phyloP scores from a whole-genome alignment of 1,140 invertebrate genomes.

The Ruditapes philippinarum region DNA sequence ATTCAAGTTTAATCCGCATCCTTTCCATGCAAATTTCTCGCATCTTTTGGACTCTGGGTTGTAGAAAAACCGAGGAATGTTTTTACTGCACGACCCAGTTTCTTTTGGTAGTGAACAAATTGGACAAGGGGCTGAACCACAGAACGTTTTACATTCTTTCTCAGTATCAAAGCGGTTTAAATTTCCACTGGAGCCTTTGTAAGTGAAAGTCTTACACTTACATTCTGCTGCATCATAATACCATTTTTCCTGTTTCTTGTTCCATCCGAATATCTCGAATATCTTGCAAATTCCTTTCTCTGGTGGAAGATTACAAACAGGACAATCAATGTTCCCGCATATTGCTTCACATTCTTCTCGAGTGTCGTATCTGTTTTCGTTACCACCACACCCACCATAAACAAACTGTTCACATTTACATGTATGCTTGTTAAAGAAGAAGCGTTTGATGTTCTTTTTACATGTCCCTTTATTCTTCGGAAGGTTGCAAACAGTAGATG shows the following conservation, averaged over 20 bases:
- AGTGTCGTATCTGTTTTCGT: constrained; percentile 86
- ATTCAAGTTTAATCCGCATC: constrained; percentile 85
- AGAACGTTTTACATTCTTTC: constrained; percentile 46
- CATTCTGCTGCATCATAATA: constrained; percentile 83
- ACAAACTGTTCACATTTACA: constrained; percentile 84
- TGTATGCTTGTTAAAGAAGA: constrained; percentile 85
- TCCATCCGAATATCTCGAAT: too few species aligned
- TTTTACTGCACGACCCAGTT: constrained; percentile 88
- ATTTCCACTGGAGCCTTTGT: constrained; percentile 29
- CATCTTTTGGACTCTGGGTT: constrained; percentile 85
- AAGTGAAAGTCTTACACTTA: constrained; percentile 76
- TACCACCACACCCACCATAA: constrained; percentile 86
- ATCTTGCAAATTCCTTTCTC: constrained; percentile 81
- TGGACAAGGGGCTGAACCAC: constrained; percentile 30
- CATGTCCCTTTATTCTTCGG: constrained; percentile 78
- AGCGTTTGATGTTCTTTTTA: constrained; percentile 80
- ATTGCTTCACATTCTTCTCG: constrained; percentile 71
- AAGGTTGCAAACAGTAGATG: constrained; percentile 70
- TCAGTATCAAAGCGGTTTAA: constrained; percentile 36
- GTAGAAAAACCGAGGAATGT: constrained; percentile 89
- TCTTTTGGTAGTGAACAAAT: constrained; percentile 77
- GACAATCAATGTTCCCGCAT: constrained; percentile 62
- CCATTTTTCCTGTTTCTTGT: constrained; percentile 85
- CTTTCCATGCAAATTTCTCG: constrained; percentile 84
- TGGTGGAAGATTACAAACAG: constrained; percentile 58